Percentiles rank a stretch among this genome's conserved stretches.
Evolutionary conservation across 2,888 invertebrate species (phyloP).

Genomic region (Baccha elongata): DNA sequence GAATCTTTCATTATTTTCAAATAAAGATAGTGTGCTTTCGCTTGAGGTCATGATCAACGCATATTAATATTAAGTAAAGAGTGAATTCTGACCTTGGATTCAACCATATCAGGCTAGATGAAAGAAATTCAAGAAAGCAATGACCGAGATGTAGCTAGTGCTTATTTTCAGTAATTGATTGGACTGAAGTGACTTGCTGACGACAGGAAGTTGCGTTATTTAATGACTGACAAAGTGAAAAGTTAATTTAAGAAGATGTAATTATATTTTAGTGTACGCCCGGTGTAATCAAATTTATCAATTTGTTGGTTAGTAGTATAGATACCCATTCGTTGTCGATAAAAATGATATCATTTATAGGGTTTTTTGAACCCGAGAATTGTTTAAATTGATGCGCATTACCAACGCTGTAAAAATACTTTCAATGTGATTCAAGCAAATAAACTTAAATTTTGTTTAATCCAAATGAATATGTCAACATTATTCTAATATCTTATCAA

Average conservation of each 20-base stretch:
- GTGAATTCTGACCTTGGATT: slow-evolving; percentile 37
- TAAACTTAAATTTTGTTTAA: too few relatives aligned
- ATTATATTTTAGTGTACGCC: background rate
- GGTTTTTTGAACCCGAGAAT: too few relatives aligned
- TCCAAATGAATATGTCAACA: too few relatives aligned
- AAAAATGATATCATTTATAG: too few relatives aligned
- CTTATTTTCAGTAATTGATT: slow-evolving; percentile 52
- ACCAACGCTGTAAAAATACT: too few relatives aligned
- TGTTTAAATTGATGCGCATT: too few relatives aligned
- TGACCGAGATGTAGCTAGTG: slow-evolving; percentile 37
- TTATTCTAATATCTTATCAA: background rate
- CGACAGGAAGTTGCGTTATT: slow-evolving; percentile 46
- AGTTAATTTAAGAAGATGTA: background rate
- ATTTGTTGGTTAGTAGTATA: too few relatives aligned
- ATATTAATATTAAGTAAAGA: slow-evolving; percentile 17
- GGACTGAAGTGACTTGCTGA: too few relatives aligned
- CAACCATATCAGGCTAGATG: slow-evolving; percentile 35
- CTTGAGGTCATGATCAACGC: slow-evolving; percentile 36
- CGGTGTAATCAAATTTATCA: slow-evolving; percentile 1
- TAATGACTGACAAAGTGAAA: slow-evolving; percentile 28
- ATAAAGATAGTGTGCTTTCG: background rate
- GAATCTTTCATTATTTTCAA: background rate
- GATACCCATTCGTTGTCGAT: too few relatives aligned
- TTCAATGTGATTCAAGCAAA: too few relatives aligned
- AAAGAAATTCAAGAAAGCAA: slow-evolving; percentile 45